Evolutionary conservation across 2,888 invertebrate genomes (phyloP), one percentile per base, ranked within the genome.

Genomic region (Agrilus mali): DNA sequence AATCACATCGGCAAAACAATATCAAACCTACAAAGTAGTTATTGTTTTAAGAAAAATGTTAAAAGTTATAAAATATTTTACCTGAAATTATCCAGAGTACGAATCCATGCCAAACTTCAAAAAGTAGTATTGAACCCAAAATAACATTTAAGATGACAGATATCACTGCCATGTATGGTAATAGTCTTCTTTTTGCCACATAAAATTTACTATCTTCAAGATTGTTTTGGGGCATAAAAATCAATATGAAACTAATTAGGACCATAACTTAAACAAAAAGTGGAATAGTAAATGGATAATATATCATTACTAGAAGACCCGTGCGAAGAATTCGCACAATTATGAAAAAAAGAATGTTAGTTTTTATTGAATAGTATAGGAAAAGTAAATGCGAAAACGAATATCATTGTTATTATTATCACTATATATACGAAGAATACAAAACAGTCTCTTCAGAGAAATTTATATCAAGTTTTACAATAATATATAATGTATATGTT

Each of bases 91-190:
- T 68, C 66, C 78, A 78, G 38, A 78, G 67, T 6, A 74, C 61
- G 36, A 77, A 69, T 17, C 77, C 76, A 32, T 75, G 74, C 75
- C 78, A 78, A 34, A 77, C 74, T 52, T 74, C 73, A 4, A 72
- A 58, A 14, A 79, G 59, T 36, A 78, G 62, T 14, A 75, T 76
- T 4, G 75, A 72, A 3, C 74, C 69, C 42, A 79, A 54, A 40
- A 65, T 52, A 31, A 72, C 53, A 69, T 67, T 65, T 39, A 67
- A 60, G 27, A 73, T 55, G 36, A 77, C 69, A 33, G 70, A 67
- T 40, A 70, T 54, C 56, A 75, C 60, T 2, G 73, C 69, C 10
- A 72, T 49, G 40, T 63, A 57, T 4, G 67, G 64, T 48, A 65
- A 61, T 35, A 64, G 34, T 40, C 53, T 55, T 43, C 57, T 27